Percentiles rank a stretch among this genome's conserved stretches.
Evolutionary conservation across 1,140 invertebrate genomes (phyloP).

Genomic region (Theocolax elegans): DNA sequence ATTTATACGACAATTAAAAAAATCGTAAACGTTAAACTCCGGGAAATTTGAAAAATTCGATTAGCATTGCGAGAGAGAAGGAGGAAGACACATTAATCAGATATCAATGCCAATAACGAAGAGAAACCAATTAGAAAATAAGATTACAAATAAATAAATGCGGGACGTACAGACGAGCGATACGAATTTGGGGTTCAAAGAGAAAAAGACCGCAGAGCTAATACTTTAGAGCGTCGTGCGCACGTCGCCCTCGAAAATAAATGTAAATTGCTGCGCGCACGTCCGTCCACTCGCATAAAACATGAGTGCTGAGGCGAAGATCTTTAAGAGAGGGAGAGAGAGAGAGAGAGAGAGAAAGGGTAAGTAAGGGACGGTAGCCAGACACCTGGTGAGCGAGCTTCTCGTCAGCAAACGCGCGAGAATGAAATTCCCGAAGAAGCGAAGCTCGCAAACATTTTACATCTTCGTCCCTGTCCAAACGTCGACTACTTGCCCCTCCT

Average conservation of each 20-base stretch:
- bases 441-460: slow-evolving; percentile 23
- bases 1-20: too few species aligned
- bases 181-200: slow-evolving; percentile 4
- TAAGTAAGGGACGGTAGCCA: slow-evolving; percentile 35
- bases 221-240: slow-evolving; percentile 20
- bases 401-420: slow-evolving; percentile 20
- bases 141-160: too few species aligned
- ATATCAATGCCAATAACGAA: too few species aligned
- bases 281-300: slow-evolving; percentile 30
- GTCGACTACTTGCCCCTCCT: neutral
- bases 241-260: slow-evolving; percentile 27
- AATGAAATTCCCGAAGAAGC: slow-evolving; percentile 38
- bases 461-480: slow-evolving; percentile 5
- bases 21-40: too few species aligned
- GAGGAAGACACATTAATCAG: too few species aligned
- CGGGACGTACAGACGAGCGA: too few species aligned
- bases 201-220: neutral
- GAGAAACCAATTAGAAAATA: too few species aligned
- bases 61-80: too few species aligned
- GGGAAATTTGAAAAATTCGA: too few species aligned
- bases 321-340: slow-evolving; percentile 8
- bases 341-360: slow-evolving; percentile 21
- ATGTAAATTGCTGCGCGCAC: slow-evolving; percentile 36
- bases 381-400: slow-evolving; percentile 39
- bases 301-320: slow-evolving; percentile 23